phyloP scores from a whole-genome alignment of 2,888 invertebrate genomes.

The Hemicrepidius hirtus region DNA sequence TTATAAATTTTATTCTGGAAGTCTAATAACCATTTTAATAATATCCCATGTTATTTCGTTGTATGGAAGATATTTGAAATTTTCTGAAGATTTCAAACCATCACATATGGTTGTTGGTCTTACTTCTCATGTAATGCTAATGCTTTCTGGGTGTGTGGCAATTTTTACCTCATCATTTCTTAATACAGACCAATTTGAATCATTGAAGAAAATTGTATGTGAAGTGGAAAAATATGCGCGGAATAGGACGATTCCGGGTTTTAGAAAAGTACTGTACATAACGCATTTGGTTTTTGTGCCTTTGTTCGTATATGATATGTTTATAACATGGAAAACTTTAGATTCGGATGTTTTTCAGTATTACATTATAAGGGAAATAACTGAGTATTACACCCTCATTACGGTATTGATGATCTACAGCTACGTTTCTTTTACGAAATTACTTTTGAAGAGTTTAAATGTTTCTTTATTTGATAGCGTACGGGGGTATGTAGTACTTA shows the following conservation, averaged over 20 bases:
- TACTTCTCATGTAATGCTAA: neutral
- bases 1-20: slow-evolving; percentile 1
- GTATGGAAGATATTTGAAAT: neutral
- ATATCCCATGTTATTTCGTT: neutral
- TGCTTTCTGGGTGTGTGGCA: neutral
- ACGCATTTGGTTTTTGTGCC: neutral
- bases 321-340: neutral
- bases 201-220: neutral
- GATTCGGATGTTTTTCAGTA: neutral
- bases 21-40: slow-evolving; percentile 5
- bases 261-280: neutral
- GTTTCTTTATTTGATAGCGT: neutral
- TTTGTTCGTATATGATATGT: neutral
- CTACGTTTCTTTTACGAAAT: neutral
- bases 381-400: slow-evolving; percentile 2
- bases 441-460: neutral
- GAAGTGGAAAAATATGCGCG: neutral
- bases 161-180: slow-evolving; percentile 1
- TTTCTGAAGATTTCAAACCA: neutral
- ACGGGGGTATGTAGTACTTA: neutral
- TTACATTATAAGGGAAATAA: slow-evolving; percentile 13
- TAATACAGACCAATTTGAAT: neutral
- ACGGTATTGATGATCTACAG: slow-evolving; percentile 26
- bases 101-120: neutral
- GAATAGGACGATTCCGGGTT: neutral